Evolutionary conservation across 2,113 vertebrate species (phyloP).

Genomic region (Coracopsis vasa): DNA sequence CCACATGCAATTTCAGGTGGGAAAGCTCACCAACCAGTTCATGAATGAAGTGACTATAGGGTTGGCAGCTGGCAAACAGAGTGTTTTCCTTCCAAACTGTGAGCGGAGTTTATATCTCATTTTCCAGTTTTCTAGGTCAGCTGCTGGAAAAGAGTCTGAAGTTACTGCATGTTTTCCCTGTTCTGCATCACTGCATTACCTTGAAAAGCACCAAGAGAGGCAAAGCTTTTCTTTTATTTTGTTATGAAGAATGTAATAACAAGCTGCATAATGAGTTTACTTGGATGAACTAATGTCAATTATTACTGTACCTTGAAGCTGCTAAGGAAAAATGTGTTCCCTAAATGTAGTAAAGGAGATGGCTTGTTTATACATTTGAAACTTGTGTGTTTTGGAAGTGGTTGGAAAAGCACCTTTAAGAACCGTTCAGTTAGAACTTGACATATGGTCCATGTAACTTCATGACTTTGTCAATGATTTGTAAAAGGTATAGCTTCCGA

Average conservation of each 20-base stretch:
- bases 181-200: accelerated
- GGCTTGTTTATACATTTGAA: not conserved
- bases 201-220: not conserved
- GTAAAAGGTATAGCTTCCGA: not conserved
- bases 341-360: not conserved
- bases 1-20: not conserved
- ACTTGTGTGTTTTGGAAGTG: not conserved
- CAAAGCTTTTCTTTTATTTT: not conserved
- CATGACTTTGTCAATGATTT: not conserved
- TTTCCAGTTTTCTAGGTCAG: not conserved
- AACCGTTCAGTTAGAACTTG: accelerated
- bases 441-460: not conserved
- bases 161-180: not conserved
- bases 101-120: not conserved
- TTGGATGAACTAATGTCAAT: not conserved
- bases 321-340: not conserved
- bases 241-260: not conserved
- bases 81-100: not conserved
- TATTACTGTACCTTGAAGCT: not conserved
- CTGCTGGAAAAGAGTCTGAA: not conserved
- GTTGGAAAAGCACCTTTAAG: not conserved
- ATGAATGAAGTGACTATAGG: not conserved
- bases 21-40: not conserved
- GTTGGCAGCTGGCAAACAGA: not conserved
- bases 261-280: not conserved